Evolutionary conservation across 2,888 invertebrate species (phyloP), one percentile per base, ranked within the genome.

Genomic region (Crocallis elinguaria): DNA sequence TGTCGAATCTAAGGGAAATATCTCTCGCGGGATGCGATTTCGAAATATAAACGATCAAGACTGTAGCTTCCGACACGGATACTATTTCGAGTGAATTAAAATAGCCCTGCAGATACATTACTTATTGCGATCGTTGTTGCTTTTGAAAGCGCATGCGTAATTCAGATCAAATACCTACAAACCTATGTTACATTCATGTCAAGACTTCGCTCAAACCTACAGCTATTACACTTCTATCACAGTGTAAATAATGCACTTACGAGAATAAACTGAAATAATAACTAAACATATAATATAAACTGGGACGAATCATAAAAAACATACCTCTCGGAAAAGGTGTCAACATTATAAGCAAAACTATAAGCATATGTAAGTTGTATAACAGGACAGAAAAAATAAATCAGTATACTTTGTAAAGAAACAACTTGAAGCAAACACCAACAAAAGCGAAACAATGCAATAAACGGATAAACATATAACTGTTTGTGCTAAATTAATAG

Each of bases 221-320:
- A 67, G 66, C 77, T 84, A 82, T 86, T 88, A 90, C 88, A 88
- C 87, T 69, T 84, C 84, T 89, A 91, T 90, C 89, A 90, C 91
- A 90, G 87, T 88, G 90, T 90, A 90, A 84, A 85, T 88, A 90
- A 91, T 88, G 90, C 88, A 90, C 91, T 87, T 88, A 88, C 46
- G 52, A 83, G 69, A 78, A 73, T 77, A 77, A 78, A 84, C 75
- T 69, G 73, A 81, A 68, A 80, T 65, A 73, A 67, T 52, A 49
- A 45, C 39, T 48, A 77, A 78, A 55, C 42, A 68, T 67, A 74
- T 67, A 74, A 79, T 64, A 65, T 65, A 69, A 76, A 77, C 65
- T 78, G 77, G 75, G 76, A 79, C 71, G 71, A 77, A 73, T 67
- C 64, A 69, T 43, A 69, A 66, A 64, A 64, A 64, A 62, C 71